These are phyloP conservation scores for Pterobdella sp. DNA, from an alignment of 2,888 invertebrate species.

Conservation along the genomic window DNA sequence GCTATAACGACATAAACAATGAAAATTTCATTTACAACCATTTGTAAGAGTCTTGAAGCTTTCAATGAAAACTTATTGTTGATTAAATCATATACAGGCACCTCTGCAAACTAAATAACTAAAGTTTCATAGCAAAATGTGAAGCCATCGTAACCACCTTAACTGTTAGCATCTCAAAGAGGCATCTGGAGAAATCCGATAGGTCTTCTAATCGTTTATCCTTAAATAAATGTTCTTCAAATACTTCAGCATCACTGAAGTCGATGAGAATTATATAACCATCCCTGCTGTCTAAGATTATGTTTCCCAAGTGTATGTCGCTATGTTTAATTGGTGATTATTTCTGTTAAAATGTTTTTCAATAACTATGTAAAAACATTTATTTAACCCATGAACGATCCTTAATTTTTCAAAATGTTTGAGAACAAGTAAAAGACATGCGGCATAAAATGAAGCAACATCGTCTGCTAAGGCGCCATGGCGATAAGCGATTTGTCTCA, in stretches of 20 bases:
- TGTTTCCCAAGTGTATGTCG: background rate
- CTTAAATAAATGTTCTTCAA: background rate
- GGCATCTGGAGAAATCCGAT: background rate
- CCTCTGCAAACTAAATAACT: background rate
- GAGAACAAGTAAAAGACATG: background rate
- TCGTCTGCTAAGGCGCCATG: background rate
- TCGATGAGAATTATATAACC: background rate
- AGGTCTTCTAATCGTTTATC: background rate
- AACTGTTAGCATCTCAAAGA: background rate
- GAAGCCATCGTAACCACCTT: background rate
- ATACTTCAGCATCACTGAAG: background rate
- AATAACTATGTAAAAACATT: no score
- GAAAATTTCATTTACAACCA: no score
- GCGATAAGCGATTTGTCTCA: background rate
- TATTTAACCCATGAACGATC: background rate
- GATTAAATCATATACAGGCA: background rate
- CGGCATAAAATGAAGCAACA: background rate
- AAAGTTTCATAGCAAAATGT: background rate
- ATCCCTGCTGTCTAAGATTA: background rate
- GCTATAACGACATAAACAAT: no score
- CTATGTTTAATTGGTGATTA: no score
- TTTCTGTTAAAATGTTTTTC: no score
- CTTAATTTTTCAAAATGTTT: background rate
- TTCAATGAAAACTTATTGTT: background rate
- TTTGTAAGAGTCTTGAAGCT: background rate